phyloP scores from a whole-genome alignment of 2,888 invertebrate species.

The Drosophila buzzatii region DNA sequence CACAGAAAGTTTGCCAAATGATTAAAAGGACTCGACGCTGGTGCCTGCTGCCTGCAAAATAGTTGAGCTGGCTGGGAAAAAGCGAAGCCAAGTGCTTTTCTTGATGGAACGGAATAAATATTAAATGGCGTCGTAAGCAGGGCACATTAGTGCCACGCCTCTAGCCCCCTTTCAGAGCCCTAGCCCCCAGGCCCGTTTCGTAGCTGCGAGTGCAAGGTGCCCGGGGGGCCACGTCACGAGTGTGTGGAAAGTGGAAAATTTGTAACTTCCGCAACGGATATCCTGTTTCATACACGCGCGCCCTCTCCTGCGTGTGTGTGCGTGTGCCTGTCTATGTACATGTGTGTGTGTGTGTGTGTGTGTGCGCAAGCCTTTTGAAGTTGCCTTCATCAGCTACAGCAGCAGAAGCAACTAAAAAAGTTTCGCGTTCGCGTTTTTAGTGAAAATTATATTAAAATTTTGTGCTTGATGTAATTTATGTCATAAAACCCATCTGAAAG shows the following conservation, averaged over 20 bases:
- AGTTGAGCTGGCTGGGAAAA: conserved; percentile 63
- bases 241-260: conserved; percentile 82
- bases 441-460: conserved; percentile 85
- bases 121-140: conserved; percentile 79
- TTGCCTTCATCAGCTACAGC: conserved; percentile 46
- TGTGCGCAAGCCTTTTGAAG: conserved; percentile 36
- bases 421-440: conserved; percentile 80
- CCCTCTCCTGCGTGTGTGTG: conserved; percentile 25
- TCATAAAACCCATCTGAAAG: conserved; percentile 71
- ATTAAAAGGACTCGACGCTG: conserved; percentile 76
- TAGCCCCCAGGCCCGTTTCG: no score
- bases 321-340: conserved; percentile 7
- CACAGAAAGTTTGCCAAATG: conserved; percentile 79
- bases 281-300: conserved; percentile 77
- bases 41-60: conserved; percentile 42
- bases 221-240: conserved; percentile 49
- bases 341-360: conserved; percentile 26
- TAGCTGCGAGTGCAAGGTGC: conserved; percentile 51
- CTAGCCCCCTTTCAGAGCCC: neutral
- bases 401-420: conserved; percentile 65
- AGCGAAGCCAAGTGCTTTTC: conserved; percentile 63
- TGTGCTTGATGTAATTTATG: conserved; percentile 84
- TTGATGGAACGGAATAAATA: conserved; percentile 75
- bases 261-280: conserved; percentile 83
- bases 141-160: conserved; percentile 71